phyloP scores from a whole-genome alignment of 2,113 vertebrate species.

The Hemiscyllium ocellatum region DNA sequence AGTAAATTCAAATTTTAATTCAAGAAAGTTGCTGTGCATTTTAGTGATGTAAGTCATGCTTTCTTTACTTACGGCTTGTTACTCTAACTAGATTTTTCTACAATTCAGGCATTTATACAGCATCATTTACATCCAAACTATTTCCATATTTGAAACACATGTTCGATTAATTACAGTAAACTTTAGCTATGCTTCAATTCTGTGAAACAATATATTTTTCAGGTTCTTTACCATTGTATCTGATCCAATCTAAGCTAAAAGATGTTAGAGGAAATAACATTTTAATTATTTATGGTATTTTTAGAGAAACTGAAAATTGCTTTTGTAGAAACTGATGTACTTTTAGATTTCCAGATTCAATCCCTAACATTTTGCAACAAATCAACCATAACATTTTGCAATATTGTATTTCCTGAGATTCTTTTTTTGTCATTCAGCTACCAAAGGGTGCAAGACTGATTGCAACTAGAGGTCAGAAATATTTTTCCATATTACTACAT shows the following conservation, averaged over 20 bases:
- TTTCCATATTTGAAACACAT: not conserved
- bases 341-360: not conserved
- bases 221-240: not conserved
- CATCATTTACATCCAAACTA: not conserved
- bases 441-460: not conserved
- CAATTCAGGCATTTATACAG: not conserved
- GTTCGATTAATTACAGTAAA: not conserved
- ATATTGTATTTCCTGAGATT: not conserved
- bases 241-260: not conserved
- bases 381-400: not conserved
- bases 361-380: not conserved
- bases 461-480: not conserved
- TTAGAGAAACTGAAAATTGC: conserved; percentile 31
- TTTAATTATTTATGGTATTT: conserved; percentile 23
- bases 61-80: not conserved
- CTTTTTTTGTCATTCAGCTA: not conserved
- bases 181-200: not conserved
- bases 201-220: not conserved
- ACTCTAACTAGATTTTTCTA: not conserved
- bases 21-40: not conserved
- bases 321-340: not conserved
- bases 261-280: not conserved
- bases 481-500: not conserved
- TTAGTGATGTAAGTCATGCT: not conserved
- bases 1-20: not conserved